phyloP scores from a whole-genome alignment of 2,888 invertebrate species.

The Siphlonurus alternatus region DNA sequence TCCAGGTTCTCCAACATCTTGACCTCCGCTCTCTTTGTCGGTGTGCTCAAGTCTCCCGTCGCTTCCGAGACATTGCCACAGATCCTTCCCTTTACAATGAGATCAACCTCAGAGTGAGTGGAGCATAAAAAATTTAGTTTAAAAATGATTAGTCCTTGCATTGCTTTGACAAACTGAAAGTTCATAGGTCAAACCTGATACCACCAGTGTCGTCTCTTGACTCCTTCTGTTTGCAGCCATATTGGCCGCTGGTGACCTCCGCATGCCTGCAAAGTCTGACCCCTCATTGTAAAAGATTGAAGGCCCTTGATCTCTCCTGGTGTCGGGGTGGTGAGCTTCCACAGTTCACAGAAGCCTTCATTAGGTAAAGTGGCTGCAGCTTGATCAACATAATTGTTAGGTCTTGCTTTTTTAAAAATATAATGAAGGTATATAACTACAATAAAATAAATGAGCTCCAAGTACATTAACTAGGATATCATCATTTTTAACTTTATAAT shows the following conservation, averaged over 20 bases:
- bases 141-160: no score
- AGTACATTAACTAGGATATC: no score
- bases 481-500: no score
- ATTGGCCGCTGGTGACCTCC: constrained; percentile 58
- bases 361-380: background rate
- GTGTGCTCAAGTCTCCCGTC: constrained; percentile 56
- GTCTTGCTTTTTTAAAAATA: background rate
- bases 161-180: background rate
- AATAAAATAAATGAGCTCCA: no score
- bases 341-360: constrained; percentile 26
- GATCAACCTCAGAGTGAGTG: constrained; percentile 50
- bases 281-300: constrained; percentile 46
- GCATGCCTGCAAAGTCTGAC: constrained; percentile 37
- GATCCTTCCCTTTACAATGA: constrained; percentile 63
- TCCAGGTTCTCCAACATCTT: constrained; percentile 61
- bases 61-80: constrained; percentile 50
- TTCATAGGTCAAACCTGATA: no score
- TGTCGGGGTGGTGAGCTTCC: constrained; percentile 48
- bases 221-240: constrained; percentile 29
- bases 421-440: background rate
- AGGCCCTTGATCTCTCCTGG: constrained; percentile 75
- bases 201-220: no score
- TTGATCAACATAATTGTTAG: background rate
- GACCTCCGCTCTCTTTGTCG: constrained; percentile 62
- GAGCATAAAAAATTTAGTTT: no score